Conservation (phyloP, 2,113 vertebrate species). For the Seriola rivoliana region DNA sequence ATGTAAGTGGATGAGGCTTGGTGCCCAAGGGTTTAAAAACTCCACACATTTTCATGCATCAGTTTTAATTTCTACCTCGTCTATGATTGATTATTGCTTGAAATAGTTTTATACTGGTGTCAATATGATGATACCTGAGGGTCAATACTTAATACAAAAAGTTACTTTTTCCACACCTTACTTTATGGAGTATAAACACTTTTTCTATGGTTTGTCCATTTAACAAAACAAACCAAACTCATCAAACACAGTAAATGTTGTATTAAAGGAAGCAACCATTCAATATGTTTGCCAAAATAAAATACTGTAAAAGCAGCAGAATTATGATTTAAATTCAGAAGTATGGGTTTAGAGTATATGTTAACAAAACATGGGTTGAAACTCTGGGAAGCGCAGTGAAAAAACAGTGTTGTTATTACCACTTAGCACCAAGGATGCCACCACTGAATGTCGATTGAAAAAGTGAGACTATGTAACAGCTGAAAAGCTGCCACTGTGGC, state of each 20-base stretch:
- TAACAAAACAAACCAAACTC: too few relatives aligned
- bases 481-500: neutral
- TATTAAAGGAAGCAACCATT: neutral
- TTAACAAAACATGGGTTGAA: neutral
- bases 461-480: neutral
- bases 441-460: neutral
- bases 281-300: neutral
- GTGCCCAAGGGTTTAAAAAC: neutral
- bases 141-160: neutral
- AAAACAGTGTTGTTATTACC: neutral
- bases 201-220: neutral
- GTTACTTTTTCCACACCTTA: neutral
- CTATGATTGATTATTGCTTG: neutral
- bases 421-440: neutral
- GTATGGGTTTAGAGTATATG: neutral
- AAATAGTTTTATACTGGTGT: neutral
- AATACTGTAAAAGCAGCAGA: neutral
- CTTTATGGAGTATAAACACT: too few relatives aligned
- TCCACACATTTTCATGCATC: too few relatives aligned
- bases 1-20: neutral
- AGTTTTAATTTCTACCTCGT: neutral
- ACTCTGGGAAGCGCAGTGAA: neutral
- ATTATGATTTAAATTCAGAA: neutral
- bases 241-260: too few relatives aligned
- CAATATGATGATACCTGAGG: neutral